Evolutionary conservation across 2,797 vertebrate species (phyloP).

Genomic region (Thalassophryne amazonica): DNA sequence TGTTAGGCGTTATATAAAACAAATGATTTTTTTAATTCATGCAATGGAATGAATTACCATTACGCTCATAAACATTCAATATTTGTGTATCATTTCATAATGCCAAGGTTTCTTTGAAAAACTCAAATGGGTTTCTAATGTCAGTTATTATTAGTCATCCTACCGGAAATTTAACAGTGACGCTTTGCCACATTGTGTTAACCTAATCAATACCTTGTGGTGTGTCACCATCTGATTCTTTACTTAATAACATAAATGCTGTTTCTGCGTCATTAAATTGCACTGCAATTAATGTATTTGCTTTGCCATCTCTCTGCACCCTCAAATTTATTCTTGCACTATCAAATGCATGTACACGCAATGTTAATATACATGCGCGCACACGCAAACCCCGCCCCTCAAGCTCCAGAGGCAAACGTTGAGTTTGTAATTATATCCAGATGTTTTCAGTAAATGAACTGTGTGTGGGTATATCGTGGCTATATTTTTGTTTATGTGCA

Average conservation of each 20-base stretch:
- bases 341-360: slow-evolving; percentile 41
- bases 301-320: slow-evolving; percentile 45
- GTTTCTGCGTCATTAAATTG: slow-evolving; percentile 43
- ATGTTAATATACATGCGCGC: slow-evolving; percentile 18
- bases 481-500: slow-evolving; percentile 47
- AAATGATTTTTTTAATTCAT: no score
- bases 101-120: no score
- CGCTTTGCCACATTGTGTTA: slow-evolving; percentile 27
- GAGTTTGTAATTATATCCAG: slow-evolving; percentile 84
- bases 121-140: no score
- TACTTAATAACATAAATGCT: slow-evolving; percentile 28
- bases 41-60: no score
- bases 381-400: slow-evolving; percentile 44
- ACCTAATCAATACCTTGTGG: slow-evolving; percentile 47
- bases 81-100: no score
- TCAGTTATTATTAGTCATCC: no score
- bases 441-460: slow-evolving; percentile 76
- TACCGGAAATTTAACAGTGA: no score
- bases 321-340: slow-evolving; percentile 77
- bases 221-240: slow-evolving; percentile 8
- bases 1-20: no score
- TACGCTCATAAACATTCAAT: no score
- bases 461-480: slow-evolving; percentile 26
- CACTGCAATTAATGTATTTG: slow-evolving; percentile 35
- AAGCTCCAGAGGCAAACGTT: slow-evolving; percentile 74